phyloP scores from a whole-genome alignment of 1,140 invertebrate genomes.

The Eueides isabella region DNA sequence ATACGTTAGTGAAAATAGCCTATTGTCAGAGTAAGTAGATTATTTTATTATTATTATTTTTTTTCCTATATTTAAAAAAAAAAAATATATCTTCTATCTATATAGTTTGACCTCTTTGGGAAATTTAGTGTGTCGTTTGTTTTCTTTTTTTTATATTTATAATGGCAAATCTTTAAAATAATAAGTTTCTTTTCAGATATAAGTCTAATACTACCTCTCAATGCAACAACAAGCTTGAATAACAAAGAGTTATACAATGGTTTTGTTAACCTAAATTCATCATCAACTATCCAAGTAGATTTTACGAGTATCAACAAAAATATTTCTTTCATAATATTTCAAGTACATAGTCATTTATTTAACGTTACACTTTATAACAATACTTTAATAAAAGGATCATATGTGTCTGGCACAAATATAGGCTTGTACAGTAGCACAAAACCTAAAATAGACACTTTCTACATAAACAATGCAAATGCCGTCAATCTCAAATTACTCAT shows the following conservation, averaged over 20 bases:
- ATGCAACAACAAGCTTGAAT: slow-evolving; percentile 51
- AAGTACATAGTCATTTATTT: slow-evolving; percentile 85
- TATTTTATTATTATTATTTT: neutral
- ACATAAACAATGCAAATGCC: slow-evolving; percentile 75
- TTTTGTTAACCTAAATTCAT: slow-evolving; percentile 52
- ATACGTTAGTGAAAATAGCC: slow-evolving; percentile 26
- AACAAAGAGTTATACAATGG: slow-evolving; percentile 65
- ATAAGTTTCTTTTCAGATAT: slow-evolving; percentile 68
- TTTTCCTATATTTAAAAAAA: neutral
- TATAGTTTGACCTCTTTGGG: too few species aligned
- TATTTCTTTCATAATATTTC: slow-evolving; percentile 85
- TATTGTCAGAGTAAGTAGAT: slow-evolving; percentile 48
- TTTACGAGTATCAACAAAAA: slow-evolving; percentile 77
- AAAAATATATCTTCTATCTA: too few species aligned
- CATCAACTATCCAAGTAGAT: slow-evolving; percentile 67
- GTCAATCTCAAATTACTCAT: slow-evolving; percentile 73
- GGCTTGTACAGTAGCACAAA: slow-evolving; percentile 81
- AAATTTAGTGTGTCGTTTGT: neutral
- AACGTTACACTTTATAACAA: slow-evolving; percentile 85
- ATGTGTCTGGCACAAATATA: slow-evolving; percentile 84
- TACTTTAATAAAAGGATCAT: slow-evolving; percentile 52
- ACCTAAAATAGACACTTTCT: slow-evolving; percentile 54
- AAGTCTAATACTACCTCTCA: slow-evolving; percentile 59
- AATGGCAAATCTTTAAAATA: neutral
- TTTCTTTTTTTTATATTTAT: neutral